Conservation (phyloP, 2,113 vertebrate species). For the Cisticola juncidis region DNA sequence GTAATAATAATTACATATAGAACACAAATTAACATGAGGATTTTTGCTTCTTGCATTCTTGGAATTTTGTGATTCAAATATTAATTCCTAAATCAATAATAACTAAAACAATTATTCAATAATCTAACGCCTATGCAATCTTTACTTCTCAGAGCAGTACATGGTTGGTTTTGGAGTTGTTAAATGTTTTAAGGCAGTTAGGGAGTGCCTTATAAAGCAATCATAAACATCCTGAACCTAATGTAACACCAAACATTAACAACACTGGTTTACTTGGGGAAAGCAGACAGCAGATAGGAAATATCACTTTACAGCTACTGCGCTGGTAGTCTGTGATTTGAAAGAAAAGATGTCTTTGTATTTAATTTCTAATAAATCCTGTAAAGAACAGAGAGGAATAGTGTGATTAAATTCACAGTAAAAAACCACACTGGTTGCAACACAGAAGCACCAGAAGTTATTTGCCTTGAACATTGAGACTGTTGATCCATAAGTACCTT, state of each 20-base stretch:
- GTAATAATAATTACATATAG: background rate
- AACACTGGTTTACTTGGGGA: background rate
- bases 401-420: background rate
- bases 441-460: background rate
- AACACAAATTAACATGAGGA: background rate
- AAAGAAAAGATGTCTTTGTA: background rate
- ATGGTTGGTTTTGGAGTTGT: background rate
- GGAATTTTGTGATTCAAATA: background rate
- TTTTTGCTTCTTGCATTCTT: background rate
- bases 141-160: background rate
- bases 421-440: background rate
- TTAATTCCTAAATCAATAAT: background rate
- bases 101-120: background rate
- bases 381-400: background rate
- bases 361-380: background rate
- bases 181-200: background rate
- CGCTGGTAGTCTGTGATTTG: background rate
- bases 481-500: background rate
- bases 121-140: background rate
- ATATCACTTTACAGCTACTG: background rate
- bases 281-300: background rate
- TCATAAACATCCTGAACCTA: background rate
- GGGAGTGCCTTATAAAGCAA: background rate
- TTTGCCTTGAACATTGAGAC: background rate
- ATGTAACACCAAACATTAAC: background rate